These are phyloP conservation scores for Phrynocephalus guinanensis DNA, from an alignment of 2,797 vertebrate genomes.

Conservation along the genomic window DNA sequence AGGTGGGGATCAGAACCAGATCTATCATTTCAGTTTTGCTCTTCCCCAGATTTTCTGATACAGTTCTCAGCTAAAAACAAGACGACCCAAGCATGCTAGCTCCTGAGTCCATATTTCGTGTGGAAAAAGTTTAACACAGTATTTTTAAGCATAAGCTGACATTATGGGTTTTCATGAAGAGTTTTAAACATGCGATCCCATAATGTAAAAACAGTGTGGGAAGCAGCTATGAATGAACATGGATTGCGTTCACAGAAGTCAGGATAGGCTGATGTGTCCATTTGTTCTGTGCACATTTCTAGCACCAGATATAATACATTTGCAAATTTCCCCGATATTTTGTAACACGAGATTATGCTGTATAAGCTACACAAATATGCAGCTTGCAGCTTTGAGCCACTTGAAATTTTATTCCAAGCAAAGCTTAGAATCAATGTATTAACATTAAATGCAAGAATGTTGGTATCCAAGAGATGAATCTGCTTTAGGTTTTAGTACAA, in stretches of 20 bases:
- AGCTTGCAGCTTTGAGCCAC: too few relatives aligned
- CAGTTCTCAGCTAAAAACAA: background rate
- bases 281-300: background rate
- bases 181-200: background rate
- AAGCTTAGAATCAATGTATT: background rate
- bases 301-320: background rate
- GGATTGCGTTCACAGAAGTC: background rate
- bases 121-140: background rate
- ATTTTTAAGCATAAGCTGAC: background rate
- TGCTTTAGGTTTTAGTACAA: background rate
- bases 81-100: background rate
- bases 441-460: background rate
- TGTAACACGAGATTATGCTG: background rate
- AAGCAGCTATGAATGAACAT: background rate
- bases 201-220: background rate
- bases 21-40: background rate
- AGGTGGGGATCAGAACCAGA: background rate
- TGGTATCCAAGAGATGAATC: too few relatives aligned
- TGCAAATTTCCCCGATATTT: background rate
- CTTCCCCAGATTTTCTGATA: background rate
- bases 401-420: too few relatives aligned
- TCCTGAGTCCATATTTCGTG: background rate
- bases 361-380: too few relatives aligned
- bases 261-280: background rate
- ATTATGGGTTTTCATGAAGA: background rate